Evolutionary conservation across 2,113 vertebrate species (phyloP).

Genomic region (Cairina moschata): DNA sequence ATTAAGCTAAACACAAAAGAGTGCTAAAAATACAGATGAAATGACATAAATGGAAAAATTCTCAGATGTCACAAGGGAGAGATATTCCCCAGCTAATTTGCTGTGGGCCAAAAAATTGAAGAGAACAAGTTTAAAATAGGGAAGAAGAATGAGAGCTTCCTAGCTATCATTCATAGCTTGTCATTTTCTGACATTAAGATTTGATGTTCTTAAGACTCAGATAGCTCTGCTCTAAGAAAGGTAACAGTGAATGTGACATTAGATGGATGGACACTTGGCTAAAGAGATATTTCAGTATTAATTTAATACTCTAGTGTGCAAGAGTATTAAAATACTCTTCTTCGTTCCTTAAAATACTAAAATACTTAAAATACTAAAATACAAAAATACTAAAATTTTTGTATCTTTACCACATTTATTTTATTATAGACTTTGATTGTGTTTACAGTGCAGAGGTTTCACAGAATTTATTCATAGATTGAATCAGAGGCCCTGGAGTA

Average conservation of each 20-base stretch:
- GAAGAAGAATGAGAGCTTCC: background rate
- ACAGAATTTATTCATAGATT: background rate
- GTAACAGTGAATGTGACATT: background rate
- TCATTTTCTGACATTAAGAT: background rate
- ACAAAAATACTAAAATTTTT: background rate
- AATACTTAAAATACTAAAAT: background rate
- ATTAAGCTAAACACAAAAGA: background rate
- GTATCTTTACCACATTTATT: background rate
- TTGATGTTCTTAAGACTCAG: background rate
- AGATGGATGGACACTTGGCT: background rate
- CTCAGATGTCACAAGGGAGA: background rate
- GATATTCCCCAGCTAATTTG: background rate
- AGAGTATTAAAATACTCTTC: too few relatives aligned
- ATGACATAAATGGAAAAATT: background rate
- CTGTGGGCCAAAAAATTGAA: background rate
- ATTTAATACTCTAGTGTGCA: background rate
- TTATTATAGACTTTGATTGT: background rate
- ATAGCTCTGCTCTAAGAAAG: background rate
- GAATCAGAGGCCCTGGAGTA: background rate
- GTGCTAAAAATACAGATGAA: background rate
- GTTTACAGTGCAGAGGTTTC: background rate
- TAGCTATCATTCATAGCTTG: too few relatives aligned
- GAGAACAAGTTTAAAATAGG: background rate
- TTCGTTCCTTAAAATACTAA: background rate
- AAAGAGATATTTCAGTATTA: background rate